Evolutionary conservation across 2,888 invertebrate genomes (phyloP).

Genomic region (Apomyelois bistriatella): DNA sequence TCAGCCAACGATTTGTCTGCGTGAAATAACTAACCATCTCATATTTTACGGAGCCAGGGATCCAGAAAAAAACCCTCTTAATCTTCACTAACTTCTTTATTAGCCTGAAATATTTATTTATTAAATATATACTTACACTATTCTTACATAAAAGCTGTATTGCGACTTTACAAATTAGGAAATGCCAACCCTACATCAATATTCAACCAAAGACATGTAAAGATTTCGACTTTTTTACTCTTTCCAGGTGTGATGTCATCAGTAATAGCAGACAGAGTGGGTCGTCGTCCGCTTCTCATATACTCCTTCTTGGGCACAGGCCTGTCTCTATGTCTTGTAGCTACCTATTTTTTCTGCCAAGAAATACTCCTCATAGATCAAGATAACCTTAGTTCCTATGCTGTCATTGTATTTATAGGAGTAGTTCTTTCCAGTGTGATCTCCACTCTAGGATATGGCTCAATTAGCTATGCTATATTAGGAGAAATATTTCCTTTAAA

Average conservation of each 20-base stretch:
- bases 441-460: constrained; percentile 63
- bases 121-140: too few species aligned
- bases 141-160: too few species aligned
- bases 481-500: constrained; percentile 80
- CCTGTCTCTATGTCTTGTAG: constrained; percentile 34
- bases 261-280: constrained; percentile 50
- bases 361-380: constrained; percentile 34
- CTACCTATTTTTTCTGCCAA: constrained; percentile 55
- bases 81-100: too few species aligned
- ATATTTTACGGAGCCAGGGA: too few species aligned
- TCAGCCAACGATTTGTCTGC: too few species aligned
- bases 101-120: too few species aligned
- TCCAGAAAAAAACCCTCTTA: too few species aligned
- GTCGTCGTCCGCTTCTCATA: constrained; percentile 68
- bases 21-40: too few species aligned
- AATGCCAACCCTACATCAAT: too few species aligned
- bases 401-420: constrained; percentile 60
- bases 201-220: too few species aligned
- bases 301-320: constrained; percentile 54
- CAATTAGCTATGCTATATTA: constrained; percentile 66
- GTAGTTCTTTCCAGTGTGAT: constrained; percentile 47
- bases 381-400: constrained; percentile 34
- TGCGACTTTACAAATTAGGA: too few species aligned
- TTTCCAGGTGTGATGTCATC: constrained; percentile 53
- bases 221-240: too few species aligned